phyloP scores from a whole-genome alignment of 2,113 vertebrate genomes.

The Proteles cristata region DNA sequence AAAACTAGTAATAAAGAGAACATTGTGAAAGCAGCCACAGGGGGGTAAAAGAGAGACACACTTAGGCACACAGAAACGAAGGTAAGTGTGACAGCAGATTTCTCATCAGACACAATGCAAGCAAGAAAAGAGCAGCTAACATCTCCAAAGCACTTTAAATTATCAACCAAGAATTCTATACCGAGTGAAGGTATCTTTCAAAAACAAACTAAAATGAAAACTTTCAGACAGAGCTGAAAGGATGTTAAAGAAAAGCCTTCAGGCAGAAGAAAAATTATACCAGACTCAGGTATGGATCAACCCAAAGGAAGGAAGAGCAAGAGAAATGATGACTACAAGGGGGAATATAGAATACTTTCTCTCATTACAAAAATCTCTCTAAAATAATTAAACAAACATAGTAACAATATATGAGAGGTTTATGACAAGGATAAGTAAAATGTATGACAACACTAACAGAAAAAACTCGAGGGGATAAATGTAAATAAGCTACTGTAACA shows the following conservation, averaged over 20 bases:
- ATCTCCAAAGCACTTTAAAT: not conserved
- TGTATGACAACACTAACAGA: not conserved
- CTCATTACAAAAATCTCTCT: not conserved
- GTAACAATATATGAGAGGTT: not conserved
- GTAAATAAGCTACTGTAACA: not conserved
- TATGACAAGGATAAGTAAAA: not conserved
- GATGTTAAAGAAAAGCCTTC: not conserved
- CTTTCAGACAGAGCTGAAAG: not conserved
- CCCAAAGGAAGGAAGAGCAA: not conserved
- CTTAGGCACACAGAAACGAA: not conserved
- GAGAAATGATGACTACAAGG: not conserved
- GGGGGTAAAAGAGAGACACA: not conserved
- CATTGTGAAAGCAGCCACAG: not conserved
- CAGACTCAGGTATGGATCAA: not conserved
- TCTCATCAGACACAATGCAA: not conserved
- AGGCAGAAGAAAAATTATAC: not conserved
- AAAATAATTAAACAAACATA: constrained; percentile 2
- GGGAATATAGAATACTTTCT: not conserved
- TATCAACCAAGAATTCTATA: not conserved
- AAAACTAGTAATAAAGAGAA: not conserved
- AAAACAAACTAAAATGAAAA: not conserved
- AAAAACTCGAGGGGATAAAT: not conserved
- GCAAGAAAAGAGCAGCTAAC: not conserved
- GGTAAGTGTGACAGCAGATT: not conserved
- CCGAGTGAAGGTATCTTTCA: not conserved